Percentiles rank a stretch among this genome's conserved stretches.
These are phyloP conservation scores for Pseudomyrmex dendroicus DNA, from an alignment of 1,140 invertebrate species.

Conservation along the genomic window DNA sequence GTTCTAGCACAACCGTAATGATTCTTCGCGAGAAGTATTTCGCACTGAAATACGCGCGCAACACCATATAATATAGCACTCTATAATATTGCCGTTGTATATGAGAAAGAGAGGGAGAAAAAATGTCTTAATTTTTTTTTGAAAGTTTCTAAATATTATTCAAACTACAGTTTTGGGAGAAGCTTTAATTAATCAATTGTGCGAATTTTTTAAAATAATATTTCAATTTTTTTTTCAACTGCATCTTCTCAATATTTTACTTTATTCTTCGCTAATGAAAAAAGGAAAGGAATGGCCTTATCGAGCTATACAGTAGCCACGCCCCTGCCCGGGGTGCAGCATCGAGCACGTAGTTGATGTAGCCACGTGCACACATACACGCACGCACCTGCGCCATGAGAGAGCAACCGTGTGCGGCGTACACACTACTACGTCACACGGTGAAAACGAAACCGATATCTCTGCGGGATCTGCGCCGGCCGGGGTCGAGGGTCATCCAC, in stretches of 20 bases:
- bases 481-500: constrained; percentile 68
- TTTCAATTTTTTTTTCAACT: background rate
- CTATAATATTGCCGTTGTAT: background rate
- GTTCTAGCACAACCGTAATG: background rate
- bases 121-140: no score
- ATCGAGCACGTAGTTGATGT: constrained; percentile 62
- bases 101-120: no score
- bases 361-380: constrained; percentile 11
- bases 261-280: constrained; percentile 6
- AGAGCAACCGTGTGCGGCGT: constrained; percentile 22
- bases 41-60: background rate
- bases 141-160: no score
- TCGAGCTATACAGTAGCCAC: constrained; percentile 60
- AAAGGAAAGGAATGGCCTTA: constrained; percentile 2
- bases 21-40: constrained; percentile 25
- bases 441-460: constrained; percentile 81
- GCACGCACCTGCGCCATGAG: background rate
- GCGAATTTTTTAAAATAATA: background rate
- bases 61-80: background rate
- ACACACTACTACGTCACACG: constrained; percentile 67
- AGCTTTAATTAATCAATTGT: no score
- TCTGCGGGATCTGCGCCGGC: constrained; percentile 75
- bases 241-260: background rate
- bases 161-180: no score
- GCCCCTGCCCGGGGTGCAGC: constrained; percentile 58